phyloP scores from a whole-genome alignment of 2,888 invertebrate genomes.

The Cacoxenus indagator region DNA sequence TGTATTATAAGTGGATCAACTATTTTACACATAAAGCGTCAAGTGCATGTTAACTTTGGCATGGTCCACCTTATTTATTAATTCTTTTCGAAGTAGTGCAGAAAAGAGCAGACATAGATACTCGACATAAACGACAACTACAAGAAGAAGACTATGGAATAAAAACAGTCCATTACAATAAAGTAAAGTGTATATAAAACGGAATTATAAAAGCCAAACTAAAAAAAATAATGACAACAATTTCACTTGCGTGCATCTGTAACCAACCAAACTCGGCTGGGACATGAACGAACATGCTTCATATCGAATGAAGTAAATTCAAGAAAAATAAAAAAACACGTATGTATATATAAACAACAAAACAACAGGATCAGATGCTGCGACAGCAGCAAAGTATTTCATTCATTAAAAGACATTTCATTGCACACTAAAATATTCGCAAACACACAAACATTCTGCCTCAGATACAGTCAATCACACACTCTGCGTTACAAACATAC shows the following conservation, averaged over 20 bases:
- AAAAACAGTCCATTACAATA: not conserved
- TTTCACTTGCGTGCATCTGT: not conserved
- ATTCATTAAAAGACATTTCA: constrained; percentile 28
- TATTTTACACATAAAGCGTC: too few relatives aligned
- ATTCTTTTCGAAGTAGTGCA: not conserved
- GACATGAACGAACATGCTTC: constrained; percentile 16
- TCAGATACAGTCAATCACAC: not conserved
- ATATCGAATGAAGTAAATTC: not conserved
- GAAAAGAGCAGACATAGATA: not conserved
- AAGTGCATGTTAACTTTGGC: too few relatives aligned
- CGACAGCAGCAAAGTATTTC: constrained; percentile 28
- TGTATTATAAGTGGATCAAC: too few relatives aligned
- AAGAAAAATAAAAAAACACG: not conserved
- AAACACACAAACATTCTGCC: constrained; percentile 2
- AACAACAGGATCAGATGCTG: constrained; percentile 18
- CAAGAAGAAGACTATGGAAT: not conserved
- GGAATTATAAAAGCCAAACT: constrained; percentile 2
- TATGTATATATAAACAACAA: not conserved
- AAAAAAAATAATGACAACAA: constrained; percentile 3
- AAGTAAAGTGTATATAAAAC: not conserved
- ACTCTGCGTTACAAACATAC: not conserved
- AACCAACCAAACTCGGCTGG: not conserved
- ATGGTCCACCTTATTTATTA: too few relatives aligned
- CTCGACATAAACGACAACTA: not conserved
- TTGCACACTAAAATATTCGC: constrained; percentile 1